phyloP scores from a whole-genome alignment of 1,140 invertebrate genomes.

The Zaprionus taronus region DNA sequence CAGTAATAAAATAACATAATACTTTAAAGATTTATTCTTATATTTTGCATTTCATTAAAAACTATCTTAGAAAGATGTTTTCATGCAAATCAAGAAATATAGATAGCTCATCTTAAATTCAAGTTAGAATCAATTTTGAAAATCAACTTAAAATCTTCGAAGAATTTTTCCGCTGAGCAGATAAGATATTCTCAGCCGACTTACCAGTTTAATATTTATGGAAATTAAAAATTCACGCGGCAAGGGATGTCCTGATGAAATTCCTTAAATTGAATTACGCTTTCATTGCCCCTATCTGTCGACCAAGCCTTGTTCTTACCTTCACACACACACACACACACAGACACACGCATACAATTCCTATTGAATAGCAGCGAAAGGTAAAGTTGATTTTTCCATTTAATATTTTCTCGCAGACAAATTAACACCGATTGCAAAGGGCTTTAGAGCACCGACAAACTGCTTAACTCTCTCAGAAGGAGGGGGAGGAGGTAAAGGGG shows the following conservation, averaged over 20 bases:
- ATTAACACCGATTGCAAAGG: conserved; percentile 68
- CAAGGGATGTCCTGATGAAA: conserved; percentile 12
- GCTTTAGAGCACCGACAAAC: conserved; percentile 49
- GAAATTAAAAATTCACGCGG: not conserved
- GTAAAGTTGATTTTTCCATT: conserved; percentile 74
- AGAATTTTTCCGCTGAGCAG: too few relatives aligned
- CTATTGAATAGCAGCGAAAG: conserved; percentile 54
- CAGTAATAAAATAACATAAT: too few relatives aligned
- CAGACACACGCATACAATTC: conserved; percentile 7
- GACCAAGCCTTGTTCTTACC: not conserved
- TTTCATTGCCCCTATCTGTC: conserved; percentile 38
- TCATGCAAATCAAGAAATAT: too few relatives aligned
- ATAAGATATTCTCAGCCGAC: too few relatives aligned
- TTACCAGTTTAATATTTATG: not conserved
- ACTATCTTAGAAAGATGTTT: too few relatives aligned
- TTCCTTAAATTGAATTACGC: conserved; percentile 54
- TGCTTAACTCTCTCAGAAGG: conserved; percentile 35
- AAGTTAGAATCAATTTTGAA: too few relatives aligned
- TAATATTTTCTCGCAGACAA: conserved; percentile 77
- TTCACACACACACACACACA: not conserved
- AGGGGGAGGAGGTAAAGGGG: not conserved
- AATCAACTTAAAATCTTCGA: too few relatives aligned
- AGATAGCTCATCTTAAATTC: too few relatives aligned
- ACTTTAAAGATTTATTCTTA: too few relatives aligned
- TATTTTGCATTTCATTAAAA: too few relatives aligned